Base-by-base conservation (phyloP, 64 coral and sea anemone species). In the Acropora yongei region DNA sequence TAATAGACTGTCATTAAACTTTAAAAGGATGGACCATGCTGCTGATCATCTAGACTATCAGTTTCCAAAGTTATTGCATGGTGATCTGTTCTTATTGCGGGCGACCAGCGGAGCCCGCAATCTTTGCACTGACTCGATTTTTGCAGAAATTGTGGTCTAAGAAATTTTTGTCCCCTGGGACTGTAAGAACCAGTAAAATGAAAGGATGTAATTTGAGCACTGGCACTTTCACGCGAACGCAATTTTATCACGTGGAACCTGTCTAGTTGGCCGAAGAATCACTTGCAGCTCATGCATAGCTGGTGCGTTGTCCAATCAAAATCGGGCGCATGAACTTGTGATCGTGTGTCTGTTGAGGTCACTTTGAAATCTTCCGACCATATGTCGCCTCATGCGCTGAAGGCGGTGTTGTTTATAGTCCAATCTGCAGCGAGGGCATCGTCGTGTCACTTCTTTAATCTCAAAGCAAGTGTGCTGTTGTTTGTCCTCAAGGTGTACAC, bases 321-420 rank as follows among this genome's bases (percentile, higher is more conserved):
- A 72, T 72, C 3, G 19, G 40, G 68, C 68, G 68, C 40, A 20
- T 72, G 68, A 72, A 72, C 68, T 72, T 72, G 68, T 72, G 68
- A 72, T 72, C 68, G 68, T 72, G 68, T 72, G 30, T 72, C 68
- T 72, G 68, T 72, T 72, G 68, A 39, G 20, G 68, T 72, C 20
- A 20, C 14, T 39, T 41, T 20, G 68, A 72, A 72, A 72, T 72
- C 68, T 72, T 72, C 68, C 68, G 68, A 20, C 68, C 68, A 72
- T 72, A 14, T 30, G 30, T 30, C 30, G 30, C 30, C 30, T 30
- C 30, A 30, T 30, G 30, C 30, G 30, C 30, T 30, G 30, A 30
- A 30, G 30, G 30, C 30, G 30, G 30, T 30, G 30, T 30, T 30
- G 30, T 30, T 30, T 30, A 30, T 30, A 30, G 30, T 30, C 30